A percentile compares a stretch with the other conserved stretches of the same genome.
Evolutionary conservation across 2,797 vertebrate species (phyloP).

Genomic region (Poecilia velifera): DNA sequence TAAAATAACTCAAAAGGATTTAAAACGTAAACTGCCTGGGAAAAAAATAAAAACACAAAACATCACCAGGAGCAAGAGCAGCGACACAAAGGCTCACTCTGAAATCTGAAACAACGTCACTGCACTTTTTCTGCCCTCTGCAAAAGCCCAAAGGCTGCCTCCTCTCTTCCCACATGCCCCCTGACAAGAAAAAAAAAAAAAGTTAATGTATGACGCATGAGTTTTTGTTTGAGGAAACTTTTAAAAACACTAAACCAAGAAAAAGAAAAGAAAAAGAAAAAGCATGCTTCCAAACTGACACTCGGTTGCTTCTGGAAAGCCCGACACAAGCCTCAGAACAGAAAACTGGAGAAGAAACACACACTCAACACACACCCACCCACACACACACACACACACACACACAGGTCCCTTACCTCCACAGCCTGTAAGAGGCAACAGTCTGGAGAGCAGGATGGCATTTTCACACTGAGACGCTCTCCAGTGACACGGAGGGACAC

Average conservation of each 20-base stretch:
- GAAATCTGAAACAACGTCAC: slow-evolving; percentile 57
- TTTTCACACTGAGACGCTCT: slow-evolving; percentile 87
- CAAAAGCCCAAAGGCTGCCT: slow-evolving; percentile 48
- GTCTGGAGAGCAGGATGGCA: slow-evolving; percentile 92
- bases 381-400: slow-evolving; percentile 2
- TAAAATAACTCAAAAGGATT: slow-evolving; percentile 42
- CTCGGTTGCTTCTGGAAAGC: slow-evolving; percentile 4
- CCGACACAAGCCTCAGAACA: slow-evolving; percentile 20
- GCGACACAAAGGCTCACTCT: slow-evolving; percentile 29
- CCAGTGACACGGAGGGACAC: slow-evolving; percentile 77
- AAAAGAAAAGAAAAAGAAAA: slow-evolving; percentile 5
- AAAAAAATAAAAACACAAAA: slow-evolving; percentile 47
- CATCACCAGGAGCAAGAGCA: slow-evolving; percentile 17
- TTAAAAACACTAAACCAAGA: slow-evolving; percentile 14
- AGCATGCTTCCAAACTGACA: slow-evolving; percentile 34
- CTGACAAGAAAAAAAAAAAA: not conserved
- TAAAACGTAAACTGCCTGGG: slow-evolving; percentile 3
- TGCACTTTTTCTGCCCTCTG: slow-evolving; percentile 44
- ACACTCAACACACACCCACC: slow-evolving; percentile 2
- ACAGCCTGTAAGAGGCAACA: slow-evolving; percentile 91
- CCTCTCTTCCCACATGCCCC: slow-evolving; percentile 44
- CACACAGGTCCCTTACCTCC: slow-evolving; percentile 84
- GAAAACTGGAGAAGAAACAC: slow-evolving; percentile 40
- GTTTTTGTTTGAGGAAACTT: slow-evolving; percentile 68
- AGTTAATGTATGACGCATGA: slow-evolving; percentile 55